These are phyloP conservation scores for Linnaemya tessellans DNA, from an alignment of 2,888 invertebrate genomes.

Conservation along the genomic window DNA sequence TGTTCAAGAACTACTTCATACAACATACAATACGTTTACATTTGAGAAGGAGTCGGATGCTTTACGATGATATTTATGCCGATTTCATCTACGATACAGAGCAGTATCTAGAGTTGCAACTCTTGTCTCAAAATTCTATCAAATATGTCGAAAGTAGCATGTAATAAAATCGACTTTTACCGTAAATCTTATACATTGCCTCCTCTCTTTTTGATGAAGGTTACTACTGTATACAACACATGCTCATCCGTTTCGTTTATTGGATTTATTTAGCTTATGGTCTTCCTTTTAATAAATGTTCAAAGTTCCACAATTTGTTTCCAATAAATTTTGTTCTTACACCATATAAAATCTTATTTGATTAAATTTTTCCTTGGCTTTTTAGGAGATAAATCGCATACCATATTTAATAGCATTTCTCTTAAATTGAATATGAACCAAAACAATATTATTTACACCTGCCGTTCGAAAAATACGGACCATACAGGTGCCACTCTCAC, in stretches of 20 bases:
- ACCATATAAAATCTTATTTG: constrained; percentile 72
- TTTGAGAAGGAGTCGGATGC: no score
- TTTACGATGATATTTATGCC: no score
- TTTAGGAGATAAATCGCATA: constrained; percentile 28
- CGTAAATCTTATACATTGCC: neutral
- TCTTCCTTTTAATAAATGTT: constrained; percentile 71
- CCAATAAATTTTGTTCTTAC: constrained; percentile 73
- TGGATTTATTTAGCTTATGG: constrained; percentile 64
- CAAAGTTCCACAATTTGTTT: constrained; percentile 73
- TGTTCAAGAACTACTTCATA: no score
- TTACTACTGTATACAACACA: neutral
- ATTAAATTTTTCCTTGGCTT: constrained; percentile 40
- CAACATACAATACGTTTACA: no score
- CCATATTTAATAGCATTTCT: neutral
- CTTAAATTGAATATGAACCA: no score
- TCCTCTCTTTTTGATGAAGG: neutral
- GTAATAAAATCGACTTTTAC: neutral
- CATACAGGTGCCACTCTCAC: no score
- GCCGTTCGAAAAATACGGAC: no score
- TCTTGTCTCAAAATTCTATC: no score
- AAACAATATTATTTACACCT: no score
- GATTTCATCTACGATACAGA: no score
- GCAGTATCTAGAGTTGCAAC: no score
- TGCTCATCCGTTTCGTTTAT: neutral
- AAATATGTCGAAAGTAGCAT: neutral